Percentiles rank a stretch among this genome's conserved stretches.
Conservation (phyloP, 30 jellyfish, hydroid and myxozoan species). For the Mastigias papua region DNA sequence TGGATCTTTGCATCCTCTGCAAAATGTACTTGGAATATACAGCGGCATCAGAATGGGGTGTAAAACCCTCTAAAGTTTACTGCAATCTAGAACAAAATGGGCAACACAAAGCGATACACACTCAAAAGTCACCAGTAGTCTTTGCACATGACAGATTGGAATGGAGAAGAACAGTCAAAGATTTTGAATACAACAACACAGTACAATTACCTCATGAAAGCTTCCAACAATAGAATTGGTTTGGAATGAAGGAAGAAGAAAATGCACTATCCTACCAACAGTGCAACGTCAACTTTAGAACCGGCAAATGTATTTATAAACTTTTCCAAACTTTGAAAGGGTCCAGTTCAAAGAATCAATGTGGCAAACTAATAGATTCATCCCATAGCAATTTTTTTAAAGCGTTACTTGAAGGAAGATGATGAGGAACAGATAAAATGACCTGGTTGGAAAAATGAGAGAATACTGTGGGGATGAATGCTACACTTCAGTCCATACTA, state of each 20-base stretch:
- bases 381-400: not conserved
- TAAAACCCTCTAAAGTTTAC: not conserved
- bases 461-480: slow-evolving; percentile 73
- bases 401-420: slow-evolving; percentile 58
- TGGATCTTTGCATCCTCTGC: slow-evolving; percentile 60
- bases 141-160: no score
- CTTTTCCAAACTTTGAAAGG: slow-evolving; percentile 46
- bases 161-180: no score
- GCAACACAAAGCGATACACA: not conserved
- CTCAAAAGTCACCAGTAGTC: no score
- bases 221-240: no score
- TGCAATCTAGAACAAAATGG: slow-evolving; percentile 39
- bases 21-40: slow-evolving; percentile 26
- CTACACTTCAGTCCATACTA: slow-evolving; percentile 55
- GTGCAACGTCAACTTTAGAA: slow-evolving; percentile 72
- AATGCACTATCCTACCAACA: slow-evolving; percentile 72
- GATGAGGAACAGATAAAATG: no score
- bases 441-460: slow-evolving; percentile 63
- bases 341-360: slow-evolving; percentile 27
- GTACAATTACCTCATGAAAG: no score
- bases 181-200: no score
- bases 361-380: slow-evolving; percentile 51
- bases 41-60: slow-evolving; percentile 42
- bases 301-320: slow-evolving; percentile 52
- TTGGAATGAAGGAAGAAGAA: no score